These are phyloP conservation scores for Chelon auratus DNA, from an alignment of 2,797 vertebrate species.

Conservation along the genomic window DNA sequence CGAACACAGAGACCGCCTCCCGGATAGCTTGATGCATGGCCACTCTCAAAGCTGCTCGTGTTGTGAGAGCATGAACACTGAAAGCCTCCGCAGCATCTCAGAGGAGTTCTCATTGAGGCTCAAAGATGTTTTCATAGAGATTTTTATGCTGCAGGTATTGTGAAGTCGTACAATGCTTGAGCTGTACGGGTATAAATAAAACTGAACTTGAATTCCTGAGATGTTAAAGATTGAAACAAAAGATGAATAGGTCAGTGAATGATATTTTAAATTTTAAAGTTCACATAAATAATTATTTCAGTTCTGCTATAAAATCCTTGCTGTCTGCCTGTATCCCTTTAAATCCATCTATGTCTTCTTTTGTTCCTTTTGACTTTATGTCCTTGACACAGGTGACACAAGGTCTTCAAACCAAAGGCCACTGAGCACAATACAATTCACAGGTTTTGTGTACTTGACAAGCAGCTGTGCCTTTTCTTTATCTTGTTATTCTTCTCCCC, in stretches of 20 bases:
- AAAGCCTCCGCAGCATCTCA: slow-evolving; percentile 34
- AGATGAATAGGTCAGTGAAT: not conserved
- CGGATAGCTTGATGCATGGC: slow-evolving; percentile 46
- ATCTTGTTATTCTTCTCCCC: slow-evolving; percentile 51
- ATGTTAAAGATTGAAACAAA: not conserved
- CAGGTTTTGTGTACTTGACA: slow-evolving; percentile 38
- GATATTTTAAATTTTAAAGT: not conserved
- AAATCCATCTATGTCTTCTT: not conserved
- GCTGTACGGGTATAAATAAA: slow-evolving; percentile 23
- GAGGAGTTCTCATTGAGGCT: not conserved
- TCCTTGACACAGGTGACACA: slow-evolving; percentile 31
- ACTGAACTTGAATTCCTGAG: not conserved
- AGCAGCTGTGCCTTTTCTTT: slow-evolving; percentile 43
- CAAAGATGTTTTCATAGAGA: not conserved
- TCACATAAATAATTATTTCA: not conserved
- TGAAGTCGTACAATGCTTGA: not conserved
- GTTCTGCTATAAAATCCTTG: not conserved
- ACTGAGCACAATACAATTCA: slow-evolving; percentile 45
- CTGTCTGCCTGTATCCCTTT: not conserved
- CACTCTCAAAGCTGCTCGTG: slow-evolving; percentile 47
- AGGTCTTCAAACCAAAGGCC: slow-evolving; percentile 38
- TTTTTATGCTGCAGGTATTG: not conserved
- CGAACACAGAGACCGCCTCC: slow-evolving; percentile 43
- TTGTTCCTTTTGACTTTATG: slow-evolving; percentile 11
- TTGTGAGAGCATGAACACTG: slow-evolving; percentile 45